These are phyloP conservation scores for Eciton burchellii DNA, from an alignment of 1,140 invertebrate genomes.

Conservation along the genomic window DNA sequence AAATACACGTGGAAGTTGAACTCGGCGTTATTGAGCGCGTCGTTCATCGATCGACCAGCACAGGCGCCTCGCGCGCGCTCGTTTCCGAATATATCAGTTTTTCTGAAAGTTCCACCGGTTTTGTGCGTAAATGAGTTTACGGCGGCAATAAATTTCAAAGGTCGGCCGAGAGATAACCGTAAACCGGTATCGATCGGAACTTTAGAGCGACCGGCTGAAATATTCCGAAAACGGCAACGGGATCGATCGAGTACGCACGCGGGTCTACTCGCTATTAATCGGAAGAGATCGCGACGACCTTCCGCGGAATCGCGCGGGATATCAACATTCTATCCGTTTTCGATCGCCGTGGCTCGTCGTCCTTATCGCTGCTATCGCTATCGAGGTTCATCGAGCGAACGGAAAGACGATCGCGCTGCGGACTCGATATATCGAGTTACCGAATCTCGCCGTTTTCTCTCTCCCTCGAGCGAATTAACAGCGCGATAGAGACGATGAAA, in stretches of 20 bases:
- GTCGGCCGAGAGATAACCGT: slow-evolving; percentile 19
- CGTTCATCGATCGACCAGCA: slow-evolving; percentile 32
- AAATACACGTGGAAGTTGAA: slow-evolving; percentile 12
- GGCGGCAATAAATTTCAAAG: slow-evolving; percentile 39
- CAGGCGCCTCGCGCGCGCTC: background rate
- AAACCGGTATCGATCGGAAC: slow-evolving; percentile 51
- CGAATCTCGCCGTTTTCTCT: too few relatives aligned
- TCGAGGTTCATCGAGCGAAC: slow-evolving; percentile 18
- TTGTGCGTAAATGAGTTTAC: slow-evolving; percentile 12
- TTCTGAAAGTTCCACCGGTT: slow-evolving; percentile 1
- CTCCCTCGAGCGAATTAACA: background rate
- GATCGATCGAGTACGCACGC: background rate
- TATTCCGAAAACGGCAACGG: slow-evolving; percentile 20
- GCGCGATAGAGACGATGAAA: background rate
- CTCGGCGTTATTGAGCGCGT: slow-evolving; percentile 33
- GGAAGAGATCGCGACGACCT: background rate
- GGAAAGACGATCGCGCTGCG: background rate
- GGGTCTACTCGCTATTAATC: background rate
- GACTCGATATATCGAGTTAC: too few relatives aligned
- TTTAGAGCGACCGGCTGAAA: background rate
- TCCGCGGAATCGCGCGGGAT: background rate
- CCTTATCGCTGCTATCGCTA: slow-evolving; percentile 41
- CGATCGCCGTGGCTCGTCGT: slow-evolving; percentile 9
- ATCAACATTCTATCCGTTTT: background rate
- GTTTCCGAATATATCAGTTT: background rate